These are phyloP conservation scores for Phyllotreta striolata DNA, from an alignment of 2,888 invertebrate genomes.

Conservation along the genomic window DNA sequence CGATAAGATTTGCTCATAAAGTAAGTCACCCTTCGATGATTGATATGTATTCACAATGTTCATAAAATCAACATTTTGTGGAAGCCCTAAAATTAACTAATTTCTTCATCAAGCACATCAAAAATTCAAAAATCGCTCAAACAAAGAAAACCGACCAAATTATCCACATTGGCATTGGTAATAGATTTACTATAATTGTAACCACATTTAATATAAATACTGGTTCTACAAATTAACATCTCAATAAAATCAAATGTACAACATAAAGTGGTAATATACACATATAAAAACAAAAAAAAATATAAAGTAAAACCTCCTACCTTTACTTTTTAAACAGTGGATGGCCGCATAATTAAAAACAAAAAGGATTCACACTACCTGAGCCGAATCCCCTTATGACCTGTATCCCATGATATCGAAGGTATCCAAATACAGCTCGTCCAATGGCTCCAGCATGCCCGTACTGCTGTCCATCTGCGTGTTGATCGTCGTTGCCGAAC, in stretches of 20 bases:
- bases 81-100: background rate
- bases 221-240: slow-evolving; percentile 24
- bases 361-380: background rate
- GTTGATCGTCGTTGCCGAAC: slow-evolving; percentile 58
- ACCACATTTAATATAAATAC: slow-evolving; percentile 31
- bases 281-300: slow-evolving; percentile 25
- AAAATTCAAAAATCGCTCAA: background rate
- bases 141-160: slow-evolving; percentile 21
- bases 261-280: slow-evolving; percentile 29
- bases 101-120: too few species aligned
- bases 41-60: too few species aligned
- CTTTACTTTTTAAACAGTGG: slow-evolving; percentile 23
- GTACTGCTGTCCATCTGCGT: slow-evolving; percentile 48
- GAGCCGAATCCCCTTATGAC: slow-evolving; percentile 11
- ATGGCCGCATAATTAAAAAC: slow-evolving; percentile 20
- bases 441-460: slow-evolving; percentile 56
- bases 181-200: slow-evolving; percentile 8
- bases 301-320: slow-evolving; percentile 27
- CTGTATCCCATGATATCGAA: slow-evolving; percentile 58
- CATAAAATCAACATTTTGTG: too few species aligned
- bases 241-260: slow-evolving; percentile 29
- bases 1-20: too few species aligned
- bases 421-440: slow-evolving; percentile 57
- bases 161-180: slow-evolving; percentile 18
- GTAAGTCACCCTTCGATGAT: too few species aligned